A percentile compares a stretch with the other conserved stretches of the same genome.
These are phyloP conservation scores for Byasa hedistus DNA, from an alignment of 2,888 invertebrate species.

Conservation along the genomic window DNA sequence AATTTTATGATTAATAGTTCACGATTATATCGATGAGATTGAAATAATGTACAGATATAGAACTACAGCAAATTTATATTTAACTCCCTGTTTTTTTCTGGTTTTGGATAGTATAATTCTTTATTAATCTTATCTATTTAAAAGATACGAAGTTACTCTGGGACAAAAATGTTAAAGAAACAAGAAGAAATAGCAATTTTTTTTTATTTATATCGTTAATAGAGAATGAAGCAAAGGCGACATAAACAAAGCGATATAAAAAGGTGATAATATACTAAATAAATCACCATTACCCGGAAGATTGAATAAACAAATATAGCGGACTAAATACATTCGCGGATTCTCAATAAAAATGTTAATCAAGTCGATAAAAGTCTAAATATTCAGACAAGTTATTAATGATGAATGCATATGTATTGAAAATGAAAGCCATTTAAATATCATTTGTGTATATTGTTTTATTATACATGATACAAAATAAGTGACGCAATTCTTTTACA, in stretches of 20 bases:
- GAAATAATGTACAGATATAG: not conserved
- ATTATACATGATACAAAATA: not conserved
- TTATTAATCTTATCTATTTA: too few relatives aligned
- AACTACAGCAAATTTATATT: too few relatives aligned
- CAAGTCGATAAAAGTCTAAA: not conserved
- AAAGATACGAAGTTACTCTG: too few relatives aligned
- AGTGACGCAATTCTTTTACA: not conserved
- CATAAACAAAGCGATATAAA: not conserved
- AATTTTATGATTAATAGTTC: conserved; percentile 9
- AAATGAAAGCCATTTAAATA: too few relatives aligned
- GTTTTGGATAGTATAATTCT: too few relatives aligned
- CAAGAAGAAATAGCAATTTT: too few relatives aligned
- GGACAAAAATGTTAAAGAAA: not conserved
- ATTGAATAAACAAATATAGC: not conserved
- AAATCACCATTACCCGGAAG: not conserved
- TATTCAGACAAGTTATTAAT: not conserved
- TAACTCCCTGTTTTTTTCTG: too few relatives aligned
- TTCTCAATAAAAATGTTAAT: not conserved
- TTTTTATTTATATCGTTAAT: too few relatives aligned
- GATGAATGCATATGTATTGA: too few relatives aligned
- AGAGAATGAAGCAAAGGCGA: not conserved
- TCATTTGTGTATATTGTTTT: not conserved
- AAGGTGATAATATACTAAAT: not conserved
- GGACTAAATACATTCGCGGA: not conserved
- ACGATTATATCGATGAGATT: conserved; percentile 6